Percentiles rank a stretch among this genome's conserved stretches.
Evolutionary conservation across 2,888 invertebrate species (phyloP).

Genomic region (Malacosoma neustria): DNA sequence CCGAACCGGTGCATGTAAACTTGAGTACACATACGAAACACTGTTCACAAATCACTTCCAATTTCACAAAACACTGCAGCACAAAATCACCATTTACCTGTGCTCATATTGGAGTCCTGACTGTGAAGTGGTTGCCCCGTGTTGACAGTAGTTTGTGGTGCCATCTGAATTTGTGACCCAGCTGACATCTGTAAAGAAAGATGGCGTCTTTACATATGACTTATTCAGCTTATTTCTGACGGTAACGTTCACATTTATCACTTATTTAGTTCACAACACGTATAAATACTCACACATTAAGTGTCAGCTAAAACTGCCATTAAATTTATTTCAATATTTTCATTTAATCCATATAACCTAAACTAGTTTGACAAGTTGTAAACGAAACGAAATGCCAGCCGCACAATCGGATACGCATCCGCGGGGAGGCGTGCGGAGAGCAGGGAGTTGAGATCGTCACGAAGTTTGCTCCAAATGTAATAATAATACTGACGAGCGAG

Average conservation of each 20-base stretch:
- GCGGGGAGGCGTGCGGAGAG: conserved; percentile 49
- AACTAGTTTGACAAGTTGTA: conserved; percentile 73
- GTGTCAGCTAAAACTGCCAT: conserved; percentile 23
- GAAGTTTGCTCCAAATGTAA: conserved; percentile 72
- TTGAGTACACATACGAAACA: conserved; percentile 52
- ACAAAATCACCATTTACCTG: conserved; percentile 80
- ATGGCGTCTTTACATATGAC: conserved; percentile 75
- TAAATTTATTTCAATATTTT: conserved; percentile 39
- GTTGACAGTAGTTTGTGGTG: conserved; percentile 93
- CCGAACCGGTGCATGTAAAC: conserved; percentile 30
- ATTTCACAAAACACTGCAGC: conserved; percentile 45
- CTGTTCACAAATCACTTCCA: conserved; percentile 45
- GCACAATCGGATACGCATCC: conserved; percentile 74
- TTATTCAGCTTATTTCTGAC: conserved; percentile 45
- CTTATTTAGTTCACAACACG: conserved; percentile 21
- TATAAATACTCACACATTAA: conserved; percentile 43
- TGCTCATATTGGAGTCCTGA: conserved; percentile 99
- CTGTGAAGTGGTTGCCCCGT: conserved; percentile 89
- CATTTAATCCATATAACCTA: conserved; percentile 60
- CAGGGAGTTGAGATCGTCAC: conserved; percentile 67
- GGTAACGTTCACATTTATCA: conserved; percentile 30
- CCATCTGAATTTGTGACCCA: conserved; percentile 98
- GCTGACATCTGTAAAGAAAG: conserved; percentile 92
- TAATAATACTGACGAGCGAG: conserved; percentile 67
- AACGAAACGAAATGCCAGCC: conserved; percentile 61